Percentiles rank a stretch among this genome's conserved stretches.
These are phyloP conservation scores for Aphis craccivora DNA, from an alignment of 1,140 invertebrate genomes.

Conservation along the genomic window DNA sequence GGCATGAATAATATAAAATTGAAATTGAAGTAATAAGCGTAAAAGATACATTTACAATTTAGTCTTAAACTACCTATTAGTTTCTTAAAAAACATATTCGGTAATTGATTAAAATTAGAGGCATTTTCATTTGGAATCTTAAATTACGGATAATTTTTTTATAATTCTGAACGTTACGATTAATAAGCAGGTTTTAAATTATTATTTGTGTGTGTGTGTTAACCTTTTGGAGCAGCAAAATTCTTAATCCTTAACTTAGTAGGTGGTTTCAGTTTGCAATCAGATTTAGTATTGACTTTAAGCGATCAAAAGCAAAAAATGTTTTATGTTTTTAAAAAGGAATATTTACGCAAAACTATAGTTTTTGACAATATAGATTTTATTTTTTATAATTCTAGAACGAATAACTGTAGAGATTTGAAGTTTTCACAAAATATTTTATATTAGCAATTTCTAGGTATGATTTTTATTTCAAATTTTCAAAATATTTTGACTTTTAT, in stretches of 20 bases:
- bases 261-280: not conserved
- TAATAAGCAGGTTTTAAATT: not conserved
- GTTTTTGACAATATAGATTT: not conserved
- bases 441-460: not conserved
- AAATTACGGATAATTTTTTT: not conserved
- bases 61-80: not conserved
- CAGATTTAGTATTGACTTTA: too few relatives aligned
- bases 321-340: too few relatives aligned
- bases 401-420: not conserved
- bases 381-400: not conserved
- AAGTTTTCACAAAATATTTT: not conserved
- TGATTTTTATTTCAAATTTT: not conserved
- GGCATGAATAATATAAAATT: not conserved
- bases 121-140: not conserved
- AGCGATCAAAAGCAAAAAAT: too few relatives aligned
- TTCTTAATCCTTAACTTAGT: too few relatives aligned
- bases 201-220: not conserved
- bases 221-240: not conserved
- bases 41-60: not conserved
- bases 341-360: not conserved
- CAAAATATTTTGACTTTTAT: not conserved
- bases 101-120: not conserved
- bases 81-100: not conserved
- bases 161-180: not conserved
- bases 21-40: not conserved